Base-by-base conservation (phyloP, 2,797 vertebrate species). In the Xenentodon cancila region DNA sequence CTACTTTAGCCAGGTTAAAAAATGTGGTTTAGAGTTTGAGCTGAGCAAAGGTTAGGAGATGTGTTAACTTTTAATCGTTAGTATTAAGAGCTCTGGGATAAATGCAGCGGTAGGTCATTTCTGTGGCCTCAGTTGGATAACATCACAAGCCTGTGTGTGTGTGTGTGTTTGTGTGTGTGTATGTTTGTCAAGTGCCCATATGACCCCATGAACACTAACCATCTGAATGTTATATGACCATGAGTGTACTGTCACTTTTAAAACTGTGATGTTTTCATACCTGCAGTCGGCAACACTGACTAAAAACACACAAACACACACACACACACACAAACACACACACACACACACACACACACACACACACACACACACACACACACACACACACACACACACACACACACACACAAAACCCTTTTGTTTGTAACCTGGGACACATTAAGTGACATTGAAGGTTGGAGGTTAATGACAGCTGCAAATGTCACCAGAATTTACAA, bases 201-300 rank as follows among this genome's bases (percentile, higher is more conserved):
- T 67, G 62, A 84, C 58, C 70, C 64, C n/a, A 70, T 82, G 82
- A 84, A 88, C 84, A 81, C 76, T 86, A 81, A 61, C 15, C 53
- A 65, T 75, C 43, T 64, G 61, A 75, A 57, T 19, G 19, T 56
- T 40, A 49, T 52, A 25, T 77, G 64, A 64, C 75, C 64, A 30
- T 52, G 59, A 70, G 57, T 64, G 51, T 42, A 63, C 51, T n/a
- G n/a, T 63, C 40, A 20, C 37, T 20, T 75, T 59, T 82, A 63
- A 67, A 51, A 64, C 65, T 40, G 44, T 73, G 66, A 78, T 81
- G 77, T 68, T 79, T 76, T 74, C 45, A 78, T 84, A 56, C 43
- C 55, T 58, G 57, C 25, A 13, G 58, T 21, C 47, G 40, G 59
- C 16, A 78, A 65, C 52, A 49, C 60, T 59, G 64, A 47, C 59